A percentile compares a stretch with the other conserved stretches of the same genome.
phyloP scores from a whole-genome alignment of 30 jellyfish, hydroid and myxozoan genomes.

The Chrysaora quinquecirrha region DNA sequence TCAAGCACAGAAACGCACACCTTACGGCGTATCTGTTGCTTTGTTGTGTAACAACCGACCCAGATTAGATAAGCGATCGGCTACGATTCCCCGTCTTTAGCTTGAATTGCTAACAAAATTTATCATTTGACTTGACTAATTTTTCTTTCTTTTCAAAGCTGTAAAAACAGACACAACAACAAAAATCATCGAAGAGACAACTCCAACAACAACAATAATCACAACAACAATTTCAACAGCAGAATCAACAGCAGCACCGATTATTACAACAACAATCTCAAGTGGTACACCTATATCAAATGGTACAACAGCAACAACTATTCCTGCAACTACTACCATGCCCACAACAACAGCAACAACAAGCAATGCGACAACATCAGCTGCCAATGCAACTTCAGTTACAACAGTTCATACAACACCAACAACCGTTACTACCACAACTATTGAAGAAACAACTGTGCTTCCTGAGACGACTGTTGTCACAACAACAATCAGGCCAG shows the following conservation, averaged over 20 bases:
- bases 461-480: conserved; percentile 63
- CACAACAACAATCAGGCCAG: conserved; percentile 66
- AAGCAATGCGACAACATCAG: not conserved
- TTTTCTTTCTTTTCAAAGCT: too few relatives aligned
- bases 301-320: conserved; percentile 15
- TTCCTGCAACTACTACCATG: not conserved
- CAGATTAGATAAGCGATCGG: too few relatives aligned
- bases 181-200: conserved; percentile 43
- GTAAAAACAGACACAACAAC: conserved; percentile 63
- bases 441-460: conserved; percentile 37
- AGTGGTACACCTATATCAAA: conserved; percentile 39
- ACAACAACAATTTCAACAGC: conserved; percentile 54
- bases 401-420: conserved; percentile 55
- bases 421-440: conserved; percentile 55
- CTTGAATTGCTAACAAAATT: too few relatives aligned
- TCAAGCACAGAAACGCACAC: too few relatives aligned
- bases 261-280: conserved; percentile 28
- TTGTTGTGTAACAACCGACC: too few relatives aligned
- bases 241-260: conserved; percentile 55
- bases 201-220: conserved; percentile 51
- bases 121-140: too few relatives aligned
- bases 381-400: conserved; percentile 40
- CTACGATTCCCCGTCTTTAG: too few relatives aligned
- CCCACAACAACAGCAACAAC: conserved; percentile 35
- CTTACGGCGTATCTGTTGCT: too few relatives aligned